These are phyloP conservation scores for Temnothorax nylanderi DNA, from an alignment of 1,140 invertebrate species.

Conservation along the genomic window DNA sequence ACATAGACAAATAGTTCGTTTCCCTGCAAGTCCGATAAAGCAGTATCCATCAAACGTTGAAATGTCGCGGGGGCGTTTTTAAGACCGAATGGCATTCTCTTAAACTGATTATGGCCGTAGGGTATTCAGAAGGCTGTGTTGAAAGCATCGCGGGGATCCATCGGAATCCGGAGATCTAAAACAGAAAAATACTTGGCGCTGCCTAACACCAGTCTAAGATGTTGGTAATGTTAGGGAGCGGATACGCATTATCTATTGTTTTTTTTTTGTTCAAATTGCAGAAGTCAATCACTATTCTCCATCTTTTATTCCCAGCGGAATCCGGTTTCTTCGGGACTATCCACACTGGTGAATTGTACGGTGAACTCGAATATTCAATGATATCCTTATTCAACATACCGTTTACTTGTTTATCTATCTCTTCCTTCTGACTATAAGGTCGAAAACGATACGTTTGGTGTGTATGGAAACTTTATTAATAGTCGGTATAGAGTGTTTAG, in stretches of 20 bases:
- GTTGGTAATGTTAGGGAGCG: neutral
- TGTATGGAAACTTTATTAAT: neutral
- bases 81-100: conserved; percentile 7
- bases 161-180: neutral
- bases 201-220: neutral
- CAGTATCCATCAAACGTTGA: neutral
- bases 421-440: neutral
- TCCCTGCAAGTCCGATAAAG: neutral
- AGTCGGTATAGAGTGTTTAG: neutral
- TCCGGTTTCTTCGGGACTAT: neutral
- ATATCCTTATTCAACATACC: neutral
- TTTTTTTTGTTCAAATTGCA: neutral
- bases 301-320: neutral
- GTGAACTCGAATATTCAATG: neutral
- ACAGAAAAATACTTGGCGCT: neutral
- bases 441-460: neutral
- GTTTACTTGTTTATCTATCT: neutral
- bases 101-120: conserved; percentile 2
- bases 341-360: neutral
- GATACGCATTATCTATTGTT: neutral
- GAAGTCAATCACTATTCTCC: neutral
- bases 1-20: neutral
- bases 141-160: neutral
- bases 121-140: neutral
- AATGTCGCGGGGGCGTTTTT: conserved; percentile 11